A percentile compares a stretch with the other conserved stretches of the same genome.
phyloP scores from a whole-genome alignment of 1,140 invertebrate genomes.

The Camponotus vicinus region DNA sequence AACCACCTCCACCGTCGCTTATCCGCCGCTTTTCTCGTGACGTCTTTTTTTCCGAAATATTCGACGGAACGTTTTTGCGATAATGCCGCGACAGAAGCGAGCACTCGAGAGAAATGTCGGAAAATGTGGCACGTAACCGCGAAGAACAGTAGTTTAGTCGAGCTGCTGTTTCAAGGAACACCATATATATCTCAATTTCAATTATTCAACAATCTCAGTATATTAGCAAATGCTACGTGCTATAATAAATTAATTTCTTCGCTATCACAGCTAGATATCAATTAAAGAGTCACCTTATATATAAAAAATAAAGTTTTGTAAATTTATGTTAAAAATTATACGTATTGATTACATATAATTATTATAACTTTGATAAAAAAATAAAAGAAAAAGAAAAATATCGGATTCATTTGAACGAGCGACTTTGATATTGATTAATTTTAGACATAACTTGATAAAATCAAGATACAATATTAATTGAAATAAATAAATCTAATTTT shows the following conservation, averaged over 20 bases:
- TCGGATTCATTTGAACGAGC: neutral
- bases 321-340: neutral
- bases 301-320: neutral
- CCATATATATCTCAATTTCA: neutral
- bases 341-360: neutral
- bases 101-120: constrained; percentile 2
- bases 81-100: constrained; percentile 5
- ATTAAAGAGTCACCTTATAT: neutral
- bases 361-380: no score
- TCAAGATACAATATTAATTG: constrained; percentile 22
- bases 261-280: neutral
- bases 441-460: constrained; percentile 44
- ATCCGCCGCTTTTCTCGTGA: constrained; percentile 51
- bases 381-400: neutral
- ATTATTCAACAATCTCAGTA: constrained; percentile 3
- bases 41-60: constrained; percentile 42
- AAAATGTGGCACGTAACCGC: constrained; percentile 9
- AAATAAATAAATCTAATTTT: constrained; percentile 4
- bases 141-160: neutral
- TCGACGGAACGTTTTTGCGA: constrained; percentile 17
- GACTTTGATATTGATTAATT: constrained; percentile 26
- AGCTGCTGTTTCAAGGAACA: neutral
- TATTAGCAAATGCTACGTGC: neutral
- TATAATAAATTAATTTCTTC: neutral
- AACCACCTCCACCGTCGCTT: constrained; percentile 54